Evolutionary conservation across 2,797 vertebrate genomes (phyloP).

Genomic region (Sebastes baramenuke): DNA sequence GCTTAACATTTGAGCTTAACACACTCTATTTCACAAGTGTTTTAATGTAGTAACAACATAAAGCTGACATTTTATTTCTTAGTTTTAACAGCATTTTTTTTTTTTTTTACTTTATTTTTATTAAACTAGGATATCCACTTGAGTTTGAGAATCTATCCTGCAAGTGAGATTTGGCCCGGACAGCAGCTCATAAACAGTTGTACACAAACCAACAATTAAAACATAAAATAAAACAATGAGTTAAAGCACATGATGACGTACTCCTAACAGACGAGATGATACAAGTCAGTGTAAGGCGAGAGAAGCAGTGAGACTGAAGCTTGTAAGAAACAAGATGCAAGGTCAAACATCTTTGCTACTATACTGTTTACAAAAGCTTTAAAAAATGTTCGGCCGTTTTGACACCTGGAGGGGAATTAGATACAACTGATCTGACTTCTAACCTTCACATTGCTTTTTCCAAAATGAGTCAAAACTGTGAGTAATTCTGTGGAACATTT

Average conservation of each 20-base stretch:
- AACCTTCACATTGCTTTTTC: background rate
- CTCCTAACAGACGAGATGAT: background rate
- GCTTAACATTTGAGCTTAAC: background rate
- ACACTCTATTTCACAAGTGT: background rate
- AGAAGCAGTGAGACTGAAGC: background rate
- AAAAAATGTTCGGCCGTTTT: too few relatives aligned
- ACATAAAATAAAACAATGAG: background rate
- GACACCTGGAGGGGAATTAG: background rate
- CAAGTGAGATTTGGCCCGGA: background rate
- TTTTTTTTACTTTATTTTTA: too few relatives aligned
- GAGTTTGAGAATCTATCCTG: background rate
- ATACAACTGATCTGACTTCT: background rate
- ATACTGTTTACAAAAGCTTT: background rate
- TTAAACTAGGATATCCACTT: background rate
- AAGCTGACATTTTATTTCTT: too few relatives aligned
- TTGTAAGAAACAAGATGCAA: background rate
- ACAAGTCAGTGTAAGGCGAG: background rate
- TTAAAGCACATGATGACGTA: background rate
- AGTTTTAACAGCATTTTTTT: too few relatives aligned
- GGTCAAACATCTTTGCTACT: background rate
- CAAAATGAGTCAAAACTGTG: background rate
- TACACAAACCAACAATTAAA: constrained; percentile 1
- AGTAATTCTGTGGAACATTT: background rate
- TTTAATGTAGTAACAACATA: too few relatives aligned
- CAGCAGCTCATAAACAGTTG: background rate